A percentile compares a stretch with the other conserved stretches of the same genome.
phyloP scores from a whole-genome alignment of 2,797 vertebrate species.

The Peromyscus aztecus region DNA sequence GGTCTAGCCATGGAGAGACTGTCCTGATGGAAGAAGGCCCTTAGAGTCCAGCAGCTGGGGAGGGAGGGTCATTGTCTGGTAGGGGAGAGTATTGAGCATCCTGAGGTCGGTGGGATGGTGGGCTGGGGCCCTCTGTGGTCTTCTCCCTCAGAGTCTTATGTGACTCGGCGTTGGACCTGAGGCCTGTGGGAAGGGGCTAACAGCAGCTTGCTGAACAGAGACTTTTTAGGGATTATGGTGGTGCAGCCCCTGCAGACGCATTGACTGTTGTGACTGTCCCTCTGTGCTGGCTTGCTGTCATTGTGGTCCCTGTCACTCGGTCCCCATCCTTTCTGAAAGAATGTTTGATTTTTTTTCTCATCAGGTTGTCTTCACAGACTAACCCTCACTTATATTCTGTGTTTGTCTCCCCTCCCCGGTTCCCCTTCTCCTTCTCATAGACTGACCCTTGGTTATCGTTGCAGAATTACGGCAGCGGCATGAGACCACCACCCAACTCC shows the following conservation, averaged over 20 bases:
- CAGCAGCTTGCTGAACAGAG: neutral
- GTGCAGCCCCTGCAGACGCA: neutral
- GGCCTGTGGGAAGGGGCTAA: neutral
- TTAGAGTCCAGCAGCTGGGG: neutral
- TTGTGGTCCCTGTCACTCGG: conserved; percentile 7
- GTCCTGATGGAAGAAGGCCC: neutral
- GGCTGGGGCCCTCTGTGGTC: neutral
- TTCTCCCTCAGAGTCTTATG: neutral
- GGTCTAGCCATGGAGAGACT: neutral
- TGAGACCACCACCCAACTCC: conserved; percentile 99
- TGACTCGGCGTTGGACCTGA: neutral
- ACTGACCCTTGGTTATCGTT: conserved; percentile 92
- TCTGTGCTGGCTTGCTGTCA: conserved; percentile 78
- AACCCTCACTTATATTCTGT: conserved; percentile 84
- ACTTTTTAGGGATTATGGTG: neutral
- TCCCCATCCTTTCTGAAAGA: conserved; percentile 24
- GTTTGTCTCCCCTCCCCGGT: conserved; percentile 80
- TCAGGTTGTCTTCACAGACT: conserved; percentile 80
- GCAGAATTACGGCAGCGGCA: conserved; percentile 98
- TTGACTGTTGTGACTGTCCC: conserved; percentile 48
- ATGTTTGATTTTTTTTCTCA: conserved; percentile 48
- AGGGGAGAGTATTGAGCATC: neutral
- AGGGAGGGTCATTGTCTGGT: neutral
- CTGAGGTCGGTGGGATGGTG: neutral
- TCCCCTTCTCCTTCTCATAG: conserved; percentile 86